Base-by-base conservation (phyloP, 2,888 invertebrate species). In the Epirrita christyi region DNA sequence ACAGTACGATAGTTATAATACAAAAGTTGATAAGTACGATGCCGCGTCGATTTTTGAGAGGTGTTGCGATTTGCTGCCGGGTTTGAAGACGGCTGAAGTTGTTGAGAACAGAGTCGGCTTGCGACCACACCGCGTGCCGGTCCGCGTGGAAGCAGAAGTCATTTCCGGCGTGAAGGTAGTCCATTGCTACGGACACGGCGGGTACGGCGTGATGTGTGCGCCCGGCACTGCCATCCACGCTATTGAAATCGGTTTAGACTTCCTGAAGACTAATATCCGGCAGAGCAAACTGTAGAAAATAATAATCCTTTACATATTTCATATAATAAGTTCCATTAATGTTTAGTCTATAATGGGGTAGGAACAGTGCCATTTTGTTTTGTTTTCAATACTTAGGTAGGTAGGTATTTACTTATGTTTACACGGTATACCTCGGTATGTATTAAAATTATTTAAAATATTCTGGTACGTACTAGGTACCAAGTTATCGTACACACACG, bases 171-270 rank as follows among this genome's bases (percentile, higher is more conserved):
- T 89, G 64, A 90, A 80, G 63, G 93, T 98, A 32, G 95, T 98
- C 6, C 98, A 99, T 80, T 97, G 98, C 83, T 98, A 98, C 78
- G 98, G 98, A 0, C 98, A 98, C 80, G 98, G 98, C 0, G 98
- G 98, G 0, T 98, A 98, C 79, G 98, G 98, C 0, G 96, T 98
- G 0, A 96, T 96, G 59, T 94, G 97, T 36, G 96, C 97, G 5
- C 98, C 98, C 28, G 98, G 98, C 7, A 97, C 98, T 0, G 95
- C 96, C 0, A 90, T 94, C 57, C 93, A 97, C 73, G 97, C 97
- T 0, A 94, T 97, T 0, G 78, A 93, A 49, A 85, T 96, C 13
- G 95, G 95, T 0, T 86, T 93, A 47, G 94, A 96, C 66, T 74
- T 94, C 29, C 67, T 93, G 11, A 81, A 69, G 50, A 74, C 76